Conservation (phyloP, 1,140 invertebrate species). For the Listronotus bonariensis region DNA sequence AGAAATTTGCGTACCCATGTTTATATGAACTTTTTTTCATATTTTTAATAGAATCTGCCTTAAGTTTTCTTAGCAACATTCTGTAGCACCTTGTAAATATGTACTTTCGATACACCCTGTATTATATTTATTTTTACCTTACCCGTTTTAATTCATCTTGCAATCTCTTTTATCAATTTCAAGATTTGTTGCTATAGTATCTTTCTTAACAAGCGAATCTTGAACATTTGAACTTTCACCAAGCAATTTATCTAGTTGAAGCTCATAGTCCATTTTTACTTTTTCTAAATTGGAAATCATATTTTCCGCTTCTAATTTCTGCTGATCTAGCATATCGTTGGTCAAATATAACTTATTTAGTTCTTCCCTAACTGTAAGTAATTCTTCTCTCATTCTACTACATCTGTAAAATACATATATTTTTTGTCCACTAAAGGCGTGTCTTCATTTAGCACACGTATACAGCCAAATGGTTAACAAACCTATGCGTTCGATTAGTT, state of each 20-base stretch:
- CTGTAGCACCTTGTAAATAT: too few relatives aligned
- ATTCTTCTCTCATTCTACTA: constrained; percentile 74
- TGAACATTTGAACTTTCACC: constrained; percentile 75
- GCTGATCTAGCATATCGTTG: constrained; percentile 78
- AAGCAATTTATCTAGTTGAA: constrained; percentile 72
- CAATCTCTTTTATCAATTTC: constrained; percentile 74
- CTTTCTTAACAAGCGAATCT: constrained; percentile 73
- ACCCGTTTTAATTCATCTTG: constrained; percentile 72
- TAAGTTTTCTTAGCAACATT: too few relatives aligned
- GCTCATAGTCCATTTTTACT: constrained; percentile 74
- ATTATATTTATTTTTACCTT: constrained; percentile 29
- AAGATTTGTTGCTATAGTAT: constrained; percentile 66
- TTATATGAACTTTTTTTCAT: too few relatives aligned
- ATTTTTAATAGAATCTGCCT: too few relatives aligned
- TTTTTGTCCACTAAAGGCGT: too few relatives aligned
- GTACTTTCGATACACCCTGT: too few relatives aligned
- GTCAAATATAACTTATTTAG: constrained; percentile 71
- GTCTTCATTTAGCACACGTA: too few relatives aligned
- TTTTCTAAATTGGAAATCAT: constrained; percentile 76
- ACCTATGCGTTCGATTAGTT: too few relatives aligned
- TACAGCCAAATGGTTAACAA: too few relatives aligned
- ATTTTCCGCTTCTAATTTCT: constrained; percentile 74
- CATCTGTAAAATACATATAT: constrained; percentile 52
- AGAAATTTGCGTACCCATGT: too few relatives aligned
- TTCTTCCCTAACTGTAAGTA: constrained; percentile 74